Evolutionary conservation across 2,888 invertebrate species (phyloP), one percentile per base, ranked within the genome.

Genomic region (Cephus nigrinus): DNA sequence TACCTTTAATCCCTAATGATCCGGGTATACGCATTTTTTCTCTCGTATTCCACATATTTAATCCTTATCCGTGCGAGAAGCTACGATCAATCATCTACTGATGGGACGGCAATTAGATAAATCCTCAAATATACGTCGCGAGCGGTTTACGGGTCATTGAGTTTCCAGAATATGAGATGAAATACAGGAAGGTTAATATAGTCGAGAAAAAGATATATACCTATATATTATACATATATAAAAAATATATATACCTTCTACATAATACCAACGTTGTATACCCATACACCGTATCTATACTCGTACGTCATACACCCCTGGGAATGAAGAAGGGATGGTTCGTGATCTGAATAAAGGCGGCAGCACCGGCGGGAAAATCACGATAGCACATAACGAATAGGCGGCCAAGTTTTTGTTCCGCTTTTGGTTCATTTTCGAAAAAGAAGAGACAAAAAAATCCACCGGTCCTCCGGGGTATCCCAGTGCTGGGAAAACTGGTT

Each of bases 321-420:
- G 33, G 33, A 32, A 71, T 15, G 30, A 31, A 32, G 31, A 31
- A 12, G 71, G 71, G 71, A 32, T 33, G 33, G 71, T 71, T 71
- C 71, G 71, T 71, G 71, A 71, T 71, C 71, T 71, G 71, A 71
- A 71, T 30, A 71, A 71, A 71, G 71, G 31, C 31, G 71, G 31
- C 71, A 32, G 71, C 31, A 32, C 31, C 71, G 71, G 31, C 71
- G 71, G 71, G 71, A 15, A 31, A 71, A 71, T 71, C 71, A 31
- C 31, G 71, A 71, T 71, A 71, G 12, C 31, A 11, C 31, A 32
- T 71, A 71, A 71, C 71, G 71, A 71, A 71, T 71, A 32, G 71
- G 71, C 71, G 71, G 71, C 31, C 32, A 32, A 15, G 31, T 33
- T 71, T 71, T 71, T 71, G 31, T 32, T 12, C 30, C 69, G 69